These are phyloP conservation scores for Eulemur coronatus DNA, from an alignment of 2,797 vertebrate genomes.

Conservation along the genomic window DNA sequence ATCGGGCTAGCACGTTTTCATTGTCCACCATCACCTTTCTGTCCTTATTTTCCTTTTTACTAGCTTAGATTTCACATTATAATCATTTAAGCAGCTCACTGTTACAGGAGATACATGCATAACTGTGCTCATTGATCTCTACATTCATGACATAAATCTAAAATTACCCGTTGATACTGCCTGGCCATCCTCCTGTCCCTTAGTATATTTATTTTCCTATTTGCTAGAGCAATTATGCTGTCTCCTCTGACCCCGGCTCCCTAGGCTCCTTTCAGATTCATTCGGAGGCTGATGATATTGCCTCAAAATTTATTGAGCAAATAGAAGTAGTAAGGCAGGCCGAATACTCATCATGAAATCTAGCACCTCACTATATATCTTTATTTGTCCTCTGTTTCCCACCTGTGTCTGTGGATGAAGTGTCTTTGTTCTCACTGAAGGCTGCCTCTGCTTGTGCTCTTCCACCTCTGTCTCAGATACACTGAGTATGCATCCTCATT, in stretches of 20 bases:
- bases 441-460: neutral
- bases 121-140: neutral
- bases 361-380: neutral
- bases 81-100: neutral
- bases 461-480: neutral
- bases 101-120: neutral
- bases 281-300: neutral
- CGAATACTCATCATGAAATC: neutral
- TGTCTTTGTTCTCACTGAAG: neutral
- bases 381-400: neutral
- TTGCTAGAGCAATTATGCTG: neutral
- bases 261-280: neutral
- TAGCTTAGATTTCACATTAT: neutral
- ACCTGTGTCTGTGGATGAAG: neutral
- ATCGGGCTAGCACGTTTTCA: neutral
- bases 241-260: neutral
- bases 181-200: neutral
- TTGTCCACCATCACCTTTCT: neutral
- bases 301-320: constrained; percentile 14
- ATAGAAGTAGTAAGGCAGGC: constrained; percentile 23
- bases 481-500: neutral
- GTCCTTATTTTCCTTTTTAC: neutral
- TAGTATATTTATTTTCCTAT: neutral
- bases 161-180: neutral
- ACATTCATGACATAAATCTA: neutral